Evolutionary conservation across 2,797 vertebrate species (phyloP).

Genomic region (Tadarida brasiliensis): DNA sequence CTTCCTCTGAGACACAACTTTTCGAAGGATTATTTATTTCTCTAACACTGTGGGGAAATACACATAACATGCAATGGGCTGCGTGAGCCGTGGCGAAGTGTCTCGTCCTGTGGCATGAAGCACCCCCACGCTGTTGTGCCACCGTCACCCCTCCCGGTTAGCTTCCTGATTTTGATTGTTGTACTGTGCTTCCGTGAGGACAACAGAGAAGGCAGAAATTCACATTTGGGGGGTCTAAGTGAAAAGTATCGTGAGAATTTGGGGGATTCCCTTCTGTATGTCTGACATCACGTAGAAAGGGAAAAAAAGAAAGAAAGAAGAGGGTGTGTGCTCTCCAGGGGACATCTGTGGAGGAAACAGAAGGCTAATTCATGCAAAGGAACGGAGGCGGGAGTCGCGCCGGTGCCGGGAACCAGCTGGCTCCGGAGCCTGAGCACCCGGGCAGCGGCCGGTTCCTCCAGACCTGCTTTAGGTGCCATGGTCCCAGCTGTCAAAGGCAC

Average conservation of each 20-base stretch:
- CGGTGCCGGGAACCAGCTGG: rapidly evolving
- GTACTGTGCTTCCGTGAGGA: neutral
- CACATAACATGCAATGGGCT: neutral
- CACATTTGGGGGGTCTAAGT: no score
- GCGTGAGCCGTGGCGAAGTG: no score
- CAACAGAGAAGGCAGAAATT: neutral
- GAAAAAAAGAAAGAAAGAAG: no score
- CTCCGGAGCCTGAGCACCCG: rapidly evolving
- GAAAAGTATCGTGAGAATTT: neutral
- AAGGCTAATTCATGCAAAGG: neutral
- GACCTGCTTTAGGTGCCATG: rapidly evolving
- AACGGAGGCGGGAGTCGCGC: rapidly evolving
- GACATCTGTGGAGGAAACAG: neutral
- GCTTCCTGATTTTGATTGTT: neutral
- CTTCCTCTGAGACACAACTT: neutral
- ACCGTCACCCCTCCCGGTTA: neutral
- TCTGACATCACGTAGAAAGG: neutral
- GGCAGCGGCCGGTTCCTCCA: rapidly evolving
- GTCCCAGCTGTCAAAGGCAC: neutral
- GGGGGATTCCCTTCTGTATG: neutral
- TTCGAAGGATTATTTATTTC: neutral
- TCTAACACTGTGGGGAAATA: neutral
- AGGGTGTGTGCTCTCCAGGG: neutral
- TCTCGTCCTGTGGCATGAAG: rapidly evolving
- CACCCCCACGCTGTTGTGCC: rapidly evolving